phyloP scores from a whole-genome alignment of 1,140 invertebrate genomes.

The Caenorhabditis briggsae region DNA sequence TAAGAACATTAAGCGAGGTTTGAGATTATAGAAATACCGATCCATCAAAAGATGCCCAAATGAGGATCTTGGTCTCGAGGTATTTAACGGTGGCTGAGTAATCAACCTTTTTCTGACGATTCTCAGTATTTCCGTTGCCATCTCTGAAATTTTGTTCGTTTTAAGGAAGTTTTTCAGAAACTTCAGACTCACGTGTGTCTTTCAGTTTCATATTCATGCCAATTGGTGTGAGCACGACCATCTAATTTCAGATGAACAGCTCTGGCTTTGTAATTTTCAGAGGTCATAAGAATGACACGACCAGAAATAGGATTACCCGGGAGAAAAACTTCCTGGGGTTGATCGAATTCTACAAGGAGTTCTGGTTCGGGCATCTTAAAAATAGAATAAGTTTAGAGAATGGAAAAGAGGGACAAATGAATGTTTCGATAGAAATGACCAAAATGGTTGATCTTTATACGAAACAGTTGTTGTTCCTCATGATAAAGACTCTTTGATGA shows the following conservation, averaged over 20 bases:
- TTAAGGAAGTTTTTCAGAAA: too few relatives aligned
- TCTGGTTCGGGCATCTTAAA: not conserved
- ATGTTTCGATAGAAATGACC: too few relatives aligned
- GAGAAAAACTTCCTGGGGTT: slow-evolving; percentile 32
- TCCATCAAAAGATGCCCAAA: slow-evolving; percentile 17
- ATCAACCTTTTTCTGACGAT: not conserved
- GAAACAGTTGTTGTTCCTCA: too few relatives aligned
- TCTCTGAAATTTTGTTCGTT: not conserved
- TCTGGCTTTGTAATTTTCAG: not conserved
- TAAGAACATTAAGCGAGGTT: not conserved
- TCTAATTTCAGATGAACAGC: slow-evolving; percentile 3
- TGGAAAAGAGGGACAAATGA: too few relatives aligned
- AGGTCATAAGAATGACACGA: not conserved
- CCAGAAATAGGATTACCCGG: slow-evolving; percentile 9
- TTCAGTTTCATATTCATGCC: slow-evolving; percentile 2
- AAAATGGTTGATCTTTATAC: too few relatives aligned
- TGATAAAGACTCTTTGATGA: too few relatives aligned
- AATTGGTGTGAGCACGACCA: not conserved
- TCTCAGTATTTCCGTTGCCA: not conserved
- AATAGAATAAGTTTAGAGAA: too few relatives aligned
- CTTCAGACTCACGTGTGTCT: not conserved
- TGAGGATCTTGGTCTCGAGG: not conserved
- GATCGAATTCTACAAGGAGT: slow-evolving; percentile 21
- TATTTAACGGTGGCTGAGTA: not conserved
- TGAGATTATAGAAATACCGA: not conserved